A percentile compares a stretch with the other conserved stretches of the same genome.
These are phyloP conservation scores for Nymphalis urticae DNA, from an alignment of 2,888 invertebrate genomes.

Conservation along the genomic window DNA sequence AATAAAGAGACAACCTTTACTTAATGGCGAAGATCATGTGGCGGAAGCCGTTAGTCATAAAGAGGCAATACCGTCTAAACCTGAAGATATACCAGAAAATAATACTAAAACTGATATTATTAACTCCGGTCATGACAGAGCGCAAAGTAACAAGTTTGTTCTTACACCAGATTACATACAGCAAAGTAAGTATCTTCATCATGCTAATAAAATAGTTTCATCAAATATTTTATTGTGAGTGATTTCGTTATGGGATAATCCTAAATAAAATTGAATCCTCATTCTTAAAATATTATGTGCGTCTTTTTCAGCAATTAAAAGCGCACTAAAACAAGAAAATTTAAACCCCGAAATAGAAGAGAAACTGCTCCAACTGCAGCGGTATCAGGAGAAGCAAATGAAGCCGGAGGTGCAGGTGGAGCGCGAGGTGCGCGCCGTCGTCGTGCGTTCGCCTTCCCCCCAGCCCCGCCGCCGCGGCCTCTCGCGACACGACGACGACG, in stretches of 20 bases:
- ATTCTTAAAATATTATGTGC: background rate
- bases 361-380: slow-evolving; percentile 92
- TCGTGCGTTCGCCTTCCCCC: slow-evolving; percentile 53
- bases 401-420: slow-evolving; percentile 77
- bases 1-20: slow-evolving; percentile 62
- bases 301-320: slow-evolving; percentile 88
- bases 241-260: background rate
- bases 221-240: background rate
- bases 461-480: slow-evolving; percentile 59
- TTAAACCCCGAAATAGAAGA: slow-evolving; percentile 96
- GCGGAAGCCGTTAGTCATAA: slow-evolving; percentile 67
- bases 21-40: slow-evolving; percentile 74
- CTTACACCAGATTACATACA: slow-evolving; percentile 96
- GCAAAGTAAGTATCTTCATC: slow-evolving; percentile 87
- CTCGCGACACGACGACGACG: slow-evolving; percentile 67
- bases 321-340: slow-evolving; percentile 95
- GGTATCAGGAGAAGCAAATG: slow-evolving; percentile 91
- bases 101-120: slow-evolving; percentile 70
- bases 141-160: slow-evolving; percentile 85
- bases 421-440: slow-evolving; percentile 57
- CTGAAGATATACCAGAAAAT: slow-evolving; percentile 67
- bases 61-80: slow-evolving; percentile 67
- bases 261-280: background rate
- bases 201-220: no score
- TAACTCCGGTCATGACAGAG: slow-evolving; percentile 57